Evolutionary conservation across 1,140 invertebrate species (phyloP), one percentile per base, ranked within the genome.

Genomic region (Drosophila obscura): DNA sequence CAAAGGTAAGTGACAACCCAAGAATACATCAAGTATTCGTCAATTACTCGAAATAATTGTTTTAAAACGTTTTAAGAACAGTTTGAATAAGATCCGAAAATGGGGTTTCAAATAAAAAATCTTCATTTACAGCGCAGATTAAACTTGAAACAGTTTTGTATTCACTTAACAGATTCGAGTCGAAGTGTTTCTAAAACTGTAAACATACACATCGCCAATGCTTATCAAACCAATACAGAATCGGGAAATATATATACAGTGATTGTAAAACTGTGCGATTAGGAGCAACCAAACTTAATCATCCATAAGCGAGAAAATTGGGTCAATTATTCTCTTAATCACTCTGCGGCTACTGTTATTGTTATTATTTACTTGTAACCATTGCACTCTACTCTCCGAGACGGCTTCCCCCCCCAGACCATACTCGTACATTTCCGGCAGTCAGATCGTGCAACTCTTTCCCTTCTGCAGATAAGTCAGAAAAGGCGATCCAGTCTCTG

Each of bases 271-370:
- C 11, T 11, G 9, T 3, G 11, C 9, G 9, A 39, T 11, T 39
- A 39, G 35, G 9, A 4, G 19, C 44, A 24, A 64, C 43, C 5
- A 78, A 63, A 45, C 59, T 35, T 62, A 63, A 46, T 77, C 46
- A 51, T 46, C 7, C 55, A 53, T 52, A 31, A 41, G 28, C 63
- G 56, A 51, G 43, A 46, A 68, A 84, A 87, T 58, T 85, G 62
- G 82, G 82, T 85, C 82, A 85, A 48, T 81, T 35, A 49, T 41
- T 44, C 63, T 41, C 52, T 76, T 87, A 87, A 87, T 87, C 81
- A 75, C 58, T 39, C 9, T 31, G 8, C 24, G 66, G 58, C 52
- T 46, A 52, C 51, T 65, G 60, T 73, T 74, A 46, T 68, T 68
- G 63, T 67, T 57, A 65, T 66, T 74, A 39, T 39, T 39, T 39